phyloP scores from a whole-genome alignment of 1,140 invertebrate species.

The Listronotus bonariensis region DNA sequence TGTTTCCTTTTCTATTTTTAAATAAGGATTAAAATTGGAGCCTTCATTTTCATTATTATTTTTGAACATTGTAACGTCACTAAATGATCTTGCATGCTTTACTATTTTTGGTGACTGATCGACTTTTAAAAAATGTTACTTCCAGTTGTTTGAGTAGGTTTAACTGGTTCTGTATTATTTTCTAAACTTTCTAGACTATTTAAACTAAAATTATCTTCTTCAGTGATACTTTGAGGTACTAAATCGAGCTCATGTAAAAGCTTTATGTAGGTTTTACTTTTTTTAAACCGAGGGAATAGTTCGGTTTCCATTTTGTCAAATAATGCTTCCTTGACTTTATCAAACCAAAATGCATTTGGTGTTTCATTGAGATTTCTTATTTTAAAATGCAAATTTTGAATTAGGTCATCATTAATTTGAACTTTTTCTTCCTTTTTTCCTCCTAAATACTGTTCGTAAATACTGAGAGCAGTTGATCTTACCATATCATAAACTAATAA shows the following conservation, averaged over 20 bases:
- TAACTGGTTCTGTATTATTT: constrained; percentile 3
- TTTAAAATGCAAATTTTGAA: constrained; percentile 67
- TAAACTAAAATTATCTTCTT: constrained; percentile 63
- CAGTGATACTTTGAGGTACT: constrained; percentile 61
- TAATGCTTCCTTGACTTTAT: constrained; percentile 76
- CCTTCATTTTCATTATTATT: neutral
- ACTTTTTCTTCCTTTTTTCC: constrained; percentile 73
- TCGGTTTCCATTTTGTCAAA: constrained; percentile 69
- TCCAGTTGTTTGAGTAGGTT: constrained; percentile 19
- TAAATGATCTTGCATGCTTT: constrained; percentile 50
- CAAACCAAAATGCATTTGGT: constrained; percentile 79
- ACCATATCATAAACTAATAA: constrained; percentile 63
- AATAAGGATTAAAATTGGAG: constrained; percentile 8
- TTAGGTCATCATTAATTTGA: constrained; percentile 67
- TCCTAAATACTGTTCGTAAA: constrained; percentile 83
- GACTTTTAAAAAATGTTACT: constrained; percentile 28
- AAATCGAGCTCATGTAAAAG: constrained; percentile 78
- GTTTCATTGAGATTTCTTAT: constrained; percentile 64
- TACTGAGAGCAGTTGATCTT: constrained; percentile 75
- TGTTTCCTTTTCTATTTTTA: constrained; percentile 17
- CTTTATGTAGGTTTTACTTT: constrained; percentile 71
- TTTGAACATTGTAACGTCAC: constrained; percentile 48
- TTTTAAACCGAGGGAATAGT: constrained; percentile 73
- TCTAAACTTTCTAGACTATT: constrained; percentile 56
- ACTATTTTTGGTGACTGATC: constrained; percentile 54